Conservation (phyloP, 2,888 invertebrate species). For the Drepana falcataria region DNA sequence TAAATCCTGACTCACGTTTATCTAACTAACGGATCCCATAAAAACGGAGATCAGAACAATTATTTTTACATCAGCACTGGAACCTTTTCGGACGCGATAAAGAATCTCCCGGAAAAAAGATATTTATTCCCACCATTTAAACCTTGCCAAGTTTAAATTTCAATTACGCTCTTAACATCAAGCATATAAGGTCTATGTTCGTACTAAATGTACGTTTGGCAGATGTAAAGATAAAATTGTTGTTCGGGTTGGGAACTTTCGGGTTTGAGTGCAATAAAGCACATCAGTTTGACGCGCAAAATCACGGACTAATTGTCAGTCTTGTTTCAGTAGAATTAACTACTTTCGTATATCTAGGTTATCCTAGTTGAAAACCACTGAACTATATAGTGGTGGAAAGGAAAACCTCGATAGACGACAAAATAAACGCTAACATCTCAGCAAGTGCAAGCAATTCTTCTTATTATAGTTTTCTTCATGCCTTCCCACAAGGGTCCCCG, state of each 20-base stretch:
- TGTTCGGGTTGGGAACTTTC: constrained; percentile 9
- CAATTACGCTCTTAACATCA: constrained; percentile 17
- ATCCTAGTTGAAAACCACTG: neutral
- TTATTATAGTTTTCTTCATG: no score
- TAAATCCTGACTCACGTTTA: constrained; percentile 28
- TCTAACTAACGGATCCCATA: constrained; percentile 31
- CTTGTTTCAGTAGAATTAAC: constrained; percentile 55
- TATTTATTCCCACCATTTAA: constrained; percentile 40
- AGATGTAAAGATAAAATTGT: constrained; percentile 5
- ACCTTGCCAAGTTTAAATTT: constrained; percentile 10
- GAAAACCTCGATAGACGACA: neutral
- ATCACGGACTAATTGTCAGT: constrained; percentile 57
- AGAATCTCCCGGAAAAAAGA: constrained; percentile 51
- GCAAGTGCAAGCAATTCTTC: no score
- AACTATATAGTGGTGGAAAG: neutral
- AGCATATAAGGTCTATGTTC: constrained; percentile 13
- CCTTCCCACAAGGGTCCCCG: no score
- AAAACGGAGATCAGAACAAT: constrained; percentile 46
- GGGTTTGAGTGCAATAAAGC: constrained; percentile 51
- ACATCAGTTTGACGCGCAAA: constrained; percentile 52
- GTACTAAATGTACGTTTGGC: neutral
- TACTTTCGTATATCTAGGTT: constrained; percentile 11
- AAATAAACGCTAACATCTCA: neutral
- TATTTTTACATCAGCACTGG: constrained; percentile 58
- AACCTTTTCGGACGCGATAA: constrained; percentile 50